Base-by-base conservation (phyloP, 2,113 vertebrate species). In the Periophthalmus modestus region DNA sequence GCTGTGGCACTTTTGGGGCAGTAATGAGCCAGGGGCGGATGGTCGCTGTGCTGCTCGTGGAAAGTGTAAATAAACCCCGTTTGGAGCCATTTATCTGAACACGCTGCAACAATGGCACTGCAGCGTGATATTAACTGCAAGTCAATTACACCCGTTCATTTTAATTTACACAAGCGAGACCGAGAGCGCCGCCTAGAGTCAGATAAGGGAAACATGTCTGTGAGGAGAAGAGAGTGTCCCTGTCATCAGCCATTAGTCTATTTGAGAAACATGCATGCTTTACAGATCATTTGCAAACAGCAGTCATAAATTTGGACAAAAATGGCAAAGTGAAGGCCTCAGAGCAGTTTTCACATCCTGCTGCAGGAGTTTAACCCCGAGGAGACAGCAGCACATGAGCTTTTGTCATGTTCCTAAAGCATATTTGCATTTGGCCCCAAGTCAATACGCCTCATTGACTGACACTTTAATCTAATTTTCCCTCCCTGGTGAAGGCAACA, bases 151-250 rank as follows among this genome's bases (percentile, higher is more conserved):
- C n/a, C 52, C 33, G 65, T 75, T 58, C 73, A 70, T 71, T 86
- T 85, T 69, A 9, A 70, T 81, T 63, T 71, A 48, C 33, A 43
- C 1, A 7, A 66, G 70, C 28, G 43, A 57, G 63, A 48, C 10
- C 43, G 71, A 7, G 75, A 81, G 86, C 88, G 86, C 90, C 88
- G 14, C 84, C 89, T 39, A 3, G 2, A 72, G 88, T 48, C 81
- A 54, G 80, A 24, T 72, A 46, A 19, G 1, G 63, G 80, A 70
- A 87, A 70, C 52, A 52, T 18, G 16, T 18, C 16, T 7, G 23
- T 43, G 36, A 39, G 19, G 4, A 58, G 21, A 58, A 21, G 21
- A 9, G 24, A 12, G 23, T 24, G 58, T 61, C 33, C 18, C 52
- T 54, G 52, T 54, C 3, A 54, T 54, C 52, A n/a, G 14, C 14